Conservation (phyloP, 2,888 invertebrate genomes). For the Apamea anceps region DNA sequence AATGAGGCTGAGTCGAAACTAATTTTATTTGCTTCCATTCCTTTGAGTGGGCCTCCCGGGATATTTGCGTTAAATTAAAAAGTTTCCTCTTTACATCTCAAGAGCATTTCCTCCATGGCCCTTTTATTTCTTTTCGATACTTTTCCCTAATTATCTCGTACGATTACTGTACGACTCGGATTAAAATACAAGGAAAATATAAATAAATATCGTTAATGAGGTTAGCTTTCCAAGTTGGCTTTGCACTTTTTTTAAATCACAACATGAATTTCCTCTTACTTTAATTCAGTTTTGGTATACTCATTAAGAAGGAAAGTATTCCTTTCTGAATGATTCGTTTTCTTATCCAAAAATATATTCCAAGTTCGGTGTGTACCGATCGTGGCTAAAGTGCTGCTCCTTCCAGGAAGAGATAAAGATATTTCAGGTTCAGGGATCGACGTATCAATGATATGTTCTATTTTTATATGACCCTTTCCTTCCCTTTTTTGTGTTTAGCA, state of each 20-base stretch:
- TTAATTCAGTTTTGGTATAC: constrained; percentile 20
- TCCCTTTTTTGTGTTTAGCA: not conserved
- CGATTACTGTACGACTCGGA: constrained; percentile 72
- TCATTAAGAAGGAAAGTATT: not conserved
- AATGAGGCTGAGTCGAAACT: constrained; percentile 82
- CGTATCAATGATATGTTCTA: not conserved
- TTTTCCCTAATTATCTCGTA: constrained; percentile 81
- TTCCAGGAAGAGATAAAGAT: not conserved
- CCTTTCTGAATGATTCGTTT: not conserved
- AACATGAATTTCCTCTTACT: constrained; percentile 45
- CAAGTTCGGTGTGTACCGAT: not conserved
- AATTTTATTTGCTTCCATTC: constrained; percentile 82
- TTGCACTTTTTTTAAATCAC: constrained; percentile 34
- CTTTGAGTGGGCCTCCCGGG: constrained; percentile 80
- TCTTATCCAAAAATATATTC: not conserved
- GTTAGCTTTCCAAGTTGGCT: constrained; percentile 28
- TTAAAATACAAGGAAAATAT: constrained; percentile 67
- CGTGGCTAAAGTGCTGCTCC: not conserved
- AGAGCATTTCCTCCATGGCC: constrained; percentile 72
- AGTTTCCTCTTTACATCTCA: constrained; percentile 79
- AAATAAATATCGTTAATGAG: constrained; percentile 47
- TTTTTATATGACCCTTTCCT: not conserved
- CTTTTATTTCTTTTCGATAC: constrained; percentile 79
- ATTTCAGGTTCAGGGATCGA: not conserved
- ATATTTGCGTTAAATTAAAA: constrained; percentile 86